Conservation (phyloP, 2,888 invertebrate species). For the Sylvicola cinctus region DNA sequence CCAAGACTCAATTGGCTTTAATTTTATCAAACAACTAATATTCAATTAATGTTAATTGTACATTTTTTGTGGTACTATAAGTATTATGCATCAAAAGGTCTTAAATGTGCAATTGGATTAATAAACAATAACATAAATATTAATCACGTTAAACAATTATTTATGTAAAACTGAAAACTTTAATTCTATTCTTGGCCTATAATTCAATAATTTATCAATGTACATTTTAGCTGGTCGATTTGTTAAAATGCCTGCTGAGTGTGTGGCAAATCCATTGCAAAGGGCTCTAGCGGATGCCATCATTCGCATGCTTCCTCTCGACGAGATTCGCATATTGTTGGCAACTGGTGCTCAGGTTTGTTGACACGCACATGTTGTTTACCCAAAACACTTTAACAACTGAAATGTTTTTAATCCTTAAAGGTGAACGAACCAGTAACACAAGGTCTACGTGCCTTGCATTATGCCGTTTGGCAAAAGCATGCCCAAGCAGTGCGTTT, state of each 20-base stretch:
- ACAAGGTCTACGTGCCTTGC: slow-evolving; percentile 70
- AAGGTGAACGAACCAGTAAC: slow-evolving; percentile 57
- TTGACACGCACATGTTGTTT: slow-evolving; percentile 7
- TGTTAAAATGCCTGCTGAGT: slow-evolving; percentile 44
- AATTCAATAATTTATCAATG: too few species aligned
- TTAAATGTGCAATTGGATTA: too few species aligned
- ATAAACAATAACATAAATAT: too few species aligned
- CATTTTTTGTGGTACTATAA: too few species aligned
- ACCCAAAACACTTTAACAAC: slow-evolving; percentile 2
- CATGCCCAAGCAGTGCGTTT: slow-evolving; percentile 60
- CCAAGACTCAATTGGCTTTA: too few species aligned
- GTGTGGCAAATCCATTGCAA: slow-evolving; percentile 51
- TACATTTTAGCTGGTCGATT: too few species aligned
- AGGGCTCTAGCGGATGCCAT: slow-evolving; percentile 78
- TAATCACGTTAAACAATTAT: too few species aligned
- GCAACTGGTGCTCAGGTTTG: slow-evolving; percentile 65
- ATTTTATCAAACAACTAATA: too few species aligned
- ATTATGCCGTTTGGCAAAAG: slow-evolving; percentile 83
- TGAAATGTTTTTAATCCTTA: neutral
- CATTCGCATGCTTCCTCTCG: slow-evolving; percentile 66
- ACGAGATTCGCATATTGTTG: slow-evolving; percentile 67
- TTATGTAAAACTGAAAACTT: too few species aligned
- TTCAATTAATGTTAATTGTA: too few species aligned
- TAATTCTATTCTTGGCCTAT: too few species aligned
- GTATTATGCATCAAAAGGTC: too few species aligned